Evolutionary conservation across 2,888 invertebrate genomes (phyloP).

Genomic region (Thereva nobilitata): DNA sequence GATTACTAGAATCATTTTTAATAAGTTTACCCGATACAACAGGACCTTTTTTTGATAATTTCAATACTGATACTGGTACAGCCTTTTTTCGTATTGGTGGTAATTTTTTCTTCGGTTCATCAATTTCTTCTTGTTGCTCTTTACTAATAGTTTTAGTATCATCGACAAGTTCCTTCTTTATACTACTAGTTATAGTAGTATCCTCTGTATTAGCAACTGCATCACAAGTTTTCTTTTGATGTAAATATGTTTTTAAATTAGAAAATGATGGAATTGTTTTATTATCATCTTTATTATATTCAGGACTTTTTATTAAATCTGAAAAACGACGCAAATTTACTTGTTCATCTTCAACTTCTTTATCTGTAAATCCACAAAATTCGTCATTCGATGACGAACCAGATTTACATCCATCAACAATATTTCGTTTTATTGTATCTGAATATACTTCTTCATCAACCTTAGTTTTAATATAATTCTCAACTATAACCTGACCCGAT

Average conservation of each 20-base stretch:
- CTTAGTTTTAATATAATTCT: too few relatives aligned
- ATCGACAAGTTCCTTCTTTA: not conserved
- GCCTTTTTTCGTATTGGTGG: not conserved
- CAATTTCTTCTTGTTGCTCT: not conserved
- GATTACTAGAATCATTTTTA: too few relatives aligned
- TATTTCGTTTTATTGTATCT: not conserved
- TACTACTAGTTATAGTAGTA: not conserved
- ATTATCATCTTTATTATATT: not conserved
- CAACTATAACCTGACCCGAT: too few relatives aligned
- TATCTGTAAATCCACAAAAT: slow-evolving; percentile 2
- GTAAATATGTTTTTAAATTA: slow-evolving; percentile 26
- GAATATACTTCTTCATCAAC: too few relatives aligned
- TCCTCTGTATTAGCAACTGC: not conserved
- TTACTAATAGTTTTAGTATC: not conserved
- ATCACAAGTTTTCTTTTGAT: slow-evolving; percentile 12
- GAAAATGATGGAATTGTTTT: slow-evolving; percentile 29
- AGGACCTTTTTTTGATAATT: too few relatives aligned
- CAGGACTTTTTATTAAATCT: not conserved
- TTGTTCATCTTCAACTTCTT: not conserved
- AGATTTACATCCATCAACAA: not conserved
- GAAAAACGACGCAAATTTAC: not conserved
- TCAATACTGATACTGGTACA: not conserved
- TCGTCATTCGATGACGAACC: not conserved
- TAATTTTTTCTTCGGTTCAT: not conserved
- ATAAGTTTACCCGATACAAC: too few relatives aligned